These are phyloP conservation scores for Phthorimaea operculella DNA, from an alignment of 1,140 invertebrate species.

Conservation along the genomic window DNA sequence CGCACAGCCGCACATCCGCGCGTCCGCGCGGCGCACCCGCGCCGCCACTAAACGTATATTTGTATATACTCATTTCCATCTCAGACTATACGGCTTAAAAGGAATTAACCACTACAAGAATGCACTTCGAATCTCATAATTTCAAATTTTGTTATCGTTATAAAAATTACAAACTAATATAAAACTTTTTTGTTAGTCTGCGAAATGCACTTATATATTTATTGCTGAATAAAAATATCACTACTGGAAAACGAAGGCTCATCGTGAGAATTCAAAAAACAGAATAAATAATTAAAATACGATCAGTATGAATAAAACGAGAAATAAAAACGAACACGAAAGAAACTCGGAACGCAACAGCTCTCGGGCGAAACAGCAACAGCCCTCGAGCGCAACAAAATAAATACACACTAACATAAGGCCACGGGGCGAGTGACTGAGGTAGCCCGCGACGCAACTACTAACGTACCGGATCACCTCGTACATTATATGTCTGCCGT, in stretches of 20 bases:
- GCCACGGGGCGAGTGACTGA: conserved; percentile 63
- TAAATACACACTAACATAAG: conserved; percentile 62
- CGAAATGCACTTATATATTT: conserved; percentile 65
- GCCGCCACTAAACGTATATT: conserved; percentile 22
- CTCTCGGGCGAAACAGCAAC: conserved; percentile 61
- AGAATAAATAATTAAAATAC: conserved; percentile 59
- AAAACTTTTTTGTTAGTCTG: conserved; percentile 57
- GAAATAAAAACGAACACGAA: conserved; percentile 55
- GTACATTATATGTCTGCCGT: conserved; percentile 45
- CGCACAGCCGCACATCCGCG: conserved; percentile 18
- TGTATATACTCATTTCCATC: conserved; percentile 43
- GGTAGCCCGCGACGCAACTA: conserved; percentile 63
- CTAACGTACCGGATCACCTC: conserved; percentile 15
- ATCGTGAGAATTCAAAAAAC: conserved; percentile 50
- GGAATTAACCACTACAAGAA: conserved; percentile 65
- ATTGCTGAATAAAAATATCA: conserved; percentile 70
- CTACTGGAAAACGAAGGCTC: conserved; percentile 63
- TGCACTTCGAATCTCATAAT: conserved; percentile 67
- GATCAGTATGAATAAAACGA: conserved; percentile 50
- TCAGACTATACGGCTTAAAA: conserved; percentile 65
- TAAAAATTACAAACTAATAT: conserved; percentile 62
- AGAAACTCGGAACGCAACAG: conserved; percentile 61
- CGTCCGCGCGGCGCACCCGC: conserved; percentile 15
- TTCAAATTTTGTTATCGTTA: conserved; percentile 51
- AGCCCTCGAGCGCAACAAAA: conserved; percentile 62